Evolutionary conservation across 2,113 vertebrate genomes (phyloP).

Genomic region (Apodemus speciosus): DNA sequence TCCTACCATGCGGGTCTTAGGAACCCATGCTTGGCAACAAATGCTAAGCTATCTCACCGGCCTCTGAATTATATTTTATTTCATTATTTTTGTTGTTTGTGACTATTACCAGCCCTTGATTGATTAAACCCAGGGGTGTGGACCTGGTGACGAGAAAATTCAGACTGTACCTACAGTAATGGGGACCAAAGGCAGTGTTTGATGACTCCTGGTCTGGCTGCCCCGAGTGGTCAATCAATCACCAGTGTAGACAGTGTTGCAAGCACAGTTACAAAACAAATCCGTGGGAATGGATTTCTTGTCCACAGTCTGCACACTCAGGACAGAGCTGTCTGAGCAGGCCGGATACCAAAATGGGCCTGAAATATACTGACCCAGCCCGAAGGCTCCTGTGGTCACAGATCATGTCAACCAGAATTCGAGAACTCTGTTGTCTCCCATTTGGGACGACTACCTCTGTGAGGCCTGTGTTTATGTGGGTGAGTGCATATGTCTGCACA

Average conservation of each 20-base stretch:
- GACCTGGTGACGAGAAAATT: not conserved
- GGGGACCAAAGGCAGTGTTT: not conserved
- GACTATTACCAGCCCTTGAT: not conserved
- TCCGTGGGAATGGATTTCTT: too few species aligned
- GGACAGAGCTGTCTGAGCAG: not conserved
- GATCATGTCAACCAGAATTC: not conserved
- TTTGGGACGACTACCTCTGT: not conserved
- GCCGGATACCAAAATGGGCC: not conserved
- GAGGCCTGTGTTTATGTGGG: not conserved
- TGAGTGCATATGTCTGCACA: not conserved
- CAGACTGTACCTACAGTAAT: not conserved
- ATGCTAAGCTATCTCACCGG: not conserved
- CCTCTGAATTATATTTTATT: not conserved
- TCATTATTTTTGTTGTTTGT: not conserved
- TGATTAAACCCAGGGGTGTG: not conserved
- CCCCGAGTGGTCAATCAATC: not conserved
- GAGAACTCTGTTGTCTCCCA: not conserved
- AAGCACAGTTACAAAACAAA: not conserved
- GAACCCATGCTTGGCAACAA: not conserved
- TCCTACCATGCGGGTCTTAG: not conserved
- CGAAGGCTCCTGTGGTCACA: not conserved
- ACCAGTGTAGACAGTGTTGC: not conserved
- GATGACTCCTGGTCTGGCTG: not conserved
- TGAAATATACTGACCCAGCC: not conserved
- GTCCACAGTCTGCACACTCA: too few species aligned